phyloP scores from a whole-genome alignment of 1,140 invertebrate genomes.

The Eurosta solidaginis region DNA sequence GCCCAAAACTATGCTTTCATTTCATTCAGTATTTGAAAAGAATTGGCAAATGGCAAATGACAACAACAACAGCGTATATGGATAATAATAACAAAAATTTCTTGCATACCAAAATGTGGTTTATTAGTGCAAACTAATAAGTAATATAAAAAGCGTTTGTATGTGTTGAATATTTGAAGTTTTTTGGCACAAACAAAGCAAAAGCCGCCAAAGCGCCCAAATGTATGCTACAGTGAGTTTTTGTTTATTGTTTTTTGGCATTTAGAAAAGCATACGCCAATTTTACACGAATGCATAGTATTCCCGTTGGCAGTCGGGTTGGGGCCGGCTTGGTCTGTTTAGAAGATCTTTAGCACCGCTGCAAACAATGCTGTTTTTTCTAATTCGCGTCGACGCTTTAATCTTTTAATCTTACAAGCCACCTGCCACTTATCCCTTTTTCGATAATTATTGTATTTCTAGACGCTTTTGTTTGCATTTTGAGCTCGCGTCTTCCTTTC shows the following conservation, averaged over 20 bases:
- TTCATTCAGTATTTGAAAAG: not conserved
- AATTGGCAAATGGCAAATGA: not conserved
- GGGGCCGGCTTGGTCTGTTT: too few species aligned
- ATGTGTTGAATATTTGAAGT: not conserved
- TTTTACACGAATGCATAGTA: too few species aligned
- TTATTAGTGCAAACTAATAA: not conserved
- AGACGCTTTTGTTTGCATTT: not conserved
- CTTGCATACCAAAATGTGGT: conserved; percentile 1
- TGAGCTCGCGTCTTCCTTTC: not conserved
- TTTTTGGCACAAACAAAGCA: not conserved
- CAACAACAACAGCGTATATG: not conserved
- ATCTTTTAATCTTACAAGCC: not conserved
- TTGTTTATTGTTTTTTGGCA: not conserved
- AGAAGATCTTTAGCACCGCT: not conserved
- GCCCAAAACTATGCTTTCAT: conserved; percentile 1
- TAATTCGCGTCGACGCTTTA: not conserved
- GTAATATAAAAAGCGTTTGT: not conserved
- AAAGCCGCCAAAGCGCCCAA: not conserved
- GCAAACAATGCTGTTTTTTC: not conserved
- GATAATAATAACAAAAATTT: conserved; percentile 23
- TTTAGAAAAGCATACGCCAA: not conserved
- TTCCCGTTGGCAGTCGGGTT: too few species aligned
- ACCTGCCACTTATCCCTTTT: not conserved
- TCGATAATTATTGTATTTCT: not conserved
- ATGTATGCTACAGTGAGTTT: not conserved